phyloP scores from a whole-genome alignment of 1,140 invertebrate species.

The Polyergus mexicanus region DNA sequence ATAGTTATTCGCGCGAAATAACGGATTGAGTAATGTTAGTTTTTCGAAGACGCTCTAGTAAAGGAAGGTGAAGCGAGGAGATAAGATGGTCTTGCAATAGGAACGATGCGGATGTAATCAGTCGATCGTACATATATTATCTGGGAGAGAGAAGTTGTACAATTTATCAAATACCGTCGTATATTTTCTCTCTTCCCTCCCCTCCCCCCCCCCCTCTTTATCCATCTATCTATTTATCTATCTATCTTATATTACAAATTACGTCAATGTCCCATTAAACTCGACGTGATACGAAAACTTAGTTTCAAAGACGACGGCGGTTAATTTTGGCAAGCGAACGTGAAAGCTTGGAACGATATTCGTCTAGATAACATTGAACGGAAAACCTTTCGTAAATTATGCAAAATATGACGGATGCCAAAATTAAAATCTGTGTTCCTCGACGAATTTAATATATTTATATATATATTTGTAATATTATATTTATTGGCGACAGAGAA shows the following conservation, averaged over 20 bases:
- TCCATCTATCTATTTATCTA: too few relatives aligned
- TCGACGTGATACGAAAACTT: slow-evolving; percentile 71
- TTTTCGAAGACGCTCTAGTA: slow-evolving; percentile 15
- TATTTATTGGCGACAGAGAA: neutral
- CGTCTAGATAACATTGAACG: slow-evolving; percentile 58
- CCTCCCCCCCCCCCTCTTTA: too few relatives aligned
- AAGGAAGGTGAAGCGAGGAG: neutral
- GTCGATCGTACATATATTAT: slow-evolving; percentile 39
- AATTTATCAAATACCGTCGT: slow-evolving; percentile 73
- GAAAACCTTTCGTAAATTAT: slow-evolving; percentile 55
- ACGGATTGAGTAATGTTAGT: slow-evolving; percentile 3
- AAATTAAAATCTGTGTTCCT: slow-evolving; percentile 21
- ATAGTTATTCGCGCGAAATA: neutral
- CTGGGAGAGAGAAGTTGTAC: slow-evolving; percentile 67
- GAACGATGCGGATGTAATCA: slow-evolving; percentile 25
- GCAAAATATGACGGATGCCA: slow-evolving; percentile 35
- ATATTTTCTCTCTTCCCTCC: too few relatives aligned
- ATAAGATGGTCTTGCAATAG: slow-evolving; percentile 17
- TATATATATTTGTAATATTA: neutral
- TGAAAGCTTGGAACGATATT: slow-evolving; percentile 60
- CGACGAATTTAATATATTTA: slow-evolving; percentile 13
- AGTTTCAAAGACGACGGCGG: slow-evolving; percentile 69
- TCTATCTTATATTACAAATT: slow-evolving; percentile 68
- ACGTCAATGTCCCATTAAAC: slow-evolving; percentile 61
- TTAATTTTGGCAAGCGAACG: slow-evolving; percentile 67